phyloP scores from a whole-genome alignment of 2,113 vertebrate species.

The Hemiscyllium ocellatum region DNA sequence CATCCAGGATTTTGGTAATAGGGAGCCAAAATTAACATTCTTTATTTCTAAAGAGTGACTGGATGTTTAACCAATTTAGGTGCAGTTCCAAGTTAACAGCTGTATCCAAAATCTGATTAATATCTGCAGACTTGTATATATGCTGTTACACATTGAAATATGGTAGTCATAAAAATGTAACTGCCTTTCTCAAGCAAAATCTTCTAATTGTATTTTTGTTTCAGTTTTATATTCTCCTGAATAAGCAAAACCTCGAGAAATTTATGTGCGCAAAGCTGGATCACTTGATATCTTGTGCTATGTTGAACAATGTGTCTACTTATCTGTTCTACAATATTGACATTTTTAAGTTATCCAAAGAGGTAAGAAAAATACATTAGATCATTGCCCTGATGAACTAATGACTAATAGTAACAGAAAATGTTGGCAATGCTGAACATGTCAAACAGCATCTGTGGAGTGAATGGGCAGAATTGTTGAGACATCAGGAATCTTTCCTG shows the following conservation, averaged over 20 bases:
- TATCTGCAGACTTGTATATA: neutral
- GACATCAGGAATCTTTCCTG: too few relatives aligned
- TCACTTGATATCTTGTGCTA: too few relatives aligned
- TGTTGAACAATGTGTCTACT: rapidly evolving
- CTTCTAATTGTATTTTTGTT: neutral
- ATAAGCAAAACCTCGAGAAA: neutral
- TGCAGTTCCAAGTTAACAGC: neutral
- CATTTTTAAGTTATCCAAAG: neutral
- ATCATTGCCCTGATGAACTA: neutral
- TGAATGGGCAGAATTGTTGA: too few relatives aligned
- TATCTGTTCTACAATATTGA: neutral
- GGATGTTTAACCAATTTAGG: neutral
- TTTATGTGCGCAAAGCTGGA: neutral
- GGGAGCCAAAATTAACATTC: neutral
- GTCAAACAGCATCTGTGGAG: neutral
- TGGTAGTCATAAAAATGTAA: neutral
- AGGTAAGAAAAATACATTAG: neutral
- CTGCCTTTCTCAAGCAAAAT: neutral
- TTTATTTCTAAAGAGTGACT: neutral
- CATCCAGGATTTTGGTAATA: neutral
- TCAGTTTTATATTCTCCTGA: neutral
- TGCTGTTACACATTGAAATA: neutral
- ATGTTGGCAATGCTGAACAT: neutral
- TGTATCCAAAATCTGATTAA: neutral
- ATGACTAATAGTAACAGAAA: neutral